Evolutionary conservation across 2,113 vertebrate species (phyloP), one percentile per base, ranked within the genome.

Genomic region (Hylia prasina): DNA sequence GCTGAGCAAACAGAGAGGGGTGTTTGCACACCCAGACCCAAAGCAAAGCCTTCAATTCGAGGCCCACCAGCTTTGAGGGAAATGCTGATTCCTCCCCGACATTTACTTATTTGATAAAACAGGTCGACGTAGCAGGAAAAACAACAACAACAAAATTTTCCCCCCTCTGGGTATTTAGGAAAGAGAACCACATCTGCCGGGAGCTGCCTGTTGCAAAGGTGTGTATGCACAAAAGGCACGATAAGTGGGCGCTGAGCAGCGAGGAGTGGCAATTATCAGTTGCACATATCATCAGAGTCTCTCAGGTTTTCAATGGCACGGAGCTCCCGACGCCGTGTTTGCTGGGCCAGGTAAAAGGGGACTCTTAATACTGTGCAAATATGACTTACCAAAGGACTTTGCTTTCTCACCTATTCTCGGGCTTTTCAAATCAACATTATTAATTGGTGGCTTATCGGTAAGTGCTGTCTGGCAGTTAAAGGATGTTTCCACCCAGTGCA

Each of bases 401-500:
- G 96, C 96, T 94, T 96, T 97, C 97, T 97, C 97, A 96, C 97
- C 96, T 96, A 84, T 95, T 97, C 90, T 70, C 68, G 79, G 37
- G 94, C 97, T 97, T 96, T 97, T 97, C 96, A 96, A 94, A 96
- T 95, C 76, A 80, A 76, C 91, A 93, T 97, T 97, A 96, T 90
- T 98, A 96, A 97, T 96, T 89, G 96, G 95, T 1, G 73, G 87
- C 97, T 98, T 98, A 98, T 98, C 98, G 40, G 45, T 83, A 88
- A 97, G 97, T 86, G 93, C 96, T 95, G 96, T 96, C 98, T 97
- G 97, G 98, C 89, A 85, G 97, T 90, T 96, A 89, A 96, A 97
- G 95, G 98, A 97, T 97, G 97, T 97, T 98, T 98, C 98, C 97
- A 97, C 93, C 97, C 97, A 96, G 95, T 82, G 97, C 96, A 94